Evolutionary conservation across 2,888 invertebrate genomes (phyloP), one percentile per base, ranked within the genome.

Genomic region (Scaptomyza caliginosa): DNA sequence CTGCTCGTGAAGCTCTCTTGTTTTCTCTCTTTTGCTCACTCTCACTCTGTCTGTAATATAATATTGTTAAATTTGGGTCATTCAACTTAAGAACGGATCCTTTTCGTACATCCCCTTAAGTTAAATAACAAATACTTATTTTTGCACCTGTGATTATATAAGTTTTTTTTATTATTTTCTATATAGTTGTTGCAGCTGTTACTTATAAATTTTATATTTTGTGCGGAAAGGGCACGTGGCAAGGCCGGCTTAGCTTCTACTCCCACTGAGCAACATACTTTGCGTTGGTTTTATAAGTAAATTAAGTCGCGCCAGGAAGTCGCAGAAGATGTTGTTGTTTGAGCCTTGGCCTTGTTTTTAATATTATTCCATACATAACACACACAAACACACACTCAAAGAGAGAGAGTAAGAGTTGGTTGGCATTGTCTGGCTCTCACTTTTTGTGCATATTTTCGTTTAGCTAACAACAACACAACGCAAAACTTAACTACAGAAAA

Each of bases 221-320:
- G 0, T n/a, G 16, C 3, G 3, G 24, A 3, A 17, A 4, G 19
- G 71, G 78, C 79, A 75, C 79, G 86, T 80, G 83, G 72, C 79
- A 85, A 68, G 66, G 85, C 65, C 78, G 57, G 55, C 58, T 50
- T 34, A 10, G 4, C 13, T 5, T 10, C 11, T 36, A n/a, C 7
- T 17, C n/a, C 13, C 28, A 10, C 7, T n/a, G n/a, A n/a, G n/a
- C n/a, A n/a, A 28, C n/a, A 17, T 28, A 2, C 11, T 46, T 28
- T 48, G 40, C 54, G 42, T 16, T 40, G 34, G 52, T 60, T 74
- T 83, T 79, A 86, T 74, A 67, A 65, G 67, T 71, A 66, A 81
- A 77, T 74, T 76, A 74, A 74, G 60, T 59, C 57, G 85, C 79
- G 80, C 69, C 83, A 82, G 80, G 73, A 80, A 80, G 84, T 83